A percentile compares a stretch with the other conserved stretches of the same genome.
Conservation (phyloP, 2,113 vertebrate genomes). For the Miniopterus natalensis region DNA sequence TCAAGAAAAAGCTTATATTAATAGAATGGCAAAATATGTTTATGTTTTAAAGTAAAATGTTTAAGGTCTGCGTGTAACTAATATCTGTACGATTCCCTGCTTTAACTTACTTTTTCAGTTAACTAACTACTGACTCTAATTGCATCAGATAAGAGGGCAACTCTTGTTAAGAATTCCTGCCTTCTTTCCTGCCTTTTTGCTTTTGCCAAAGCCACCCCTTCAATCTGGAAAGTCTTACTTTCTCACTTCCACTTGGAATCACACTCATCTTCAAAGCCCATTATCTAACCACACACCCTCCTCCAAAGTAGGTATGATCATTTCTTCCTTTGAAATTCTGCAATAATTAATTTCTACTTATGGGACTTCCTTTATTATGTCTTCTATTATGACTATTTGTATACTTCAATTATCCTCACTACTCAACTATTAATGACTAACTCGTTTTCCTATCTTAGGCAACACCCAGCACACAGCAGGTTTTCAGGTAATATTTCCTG, state of each 20-base stretch:
- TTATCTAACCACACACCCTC: neutral
- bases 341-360: conserved; percentile 45
- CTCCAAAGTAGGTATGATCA: conserved; percentile 30
- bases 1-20: conserved; percentile 6
- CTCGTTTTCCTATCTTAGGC: neutral
- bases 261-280: neutral
- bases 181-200: neutral
- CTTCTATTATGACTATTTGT: neutral
- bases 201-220: conserved; percentile 6
- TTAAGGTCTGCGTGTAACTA: neutral
- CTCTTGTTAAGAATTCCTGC: neutral
- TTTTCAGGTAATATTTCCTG: conserved; percentile 7
- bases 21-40: conserved; percentile 45
- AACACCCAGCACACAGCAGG: neutral
- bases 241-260: conserved; percentile 32
- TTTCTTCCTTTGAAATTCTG: conserved; percentile 42
- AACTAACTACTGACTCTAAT: conserved; percentile 20
- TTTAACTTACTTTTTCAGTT: conserved; percentile 53
- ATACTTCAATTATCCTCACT: neutral
- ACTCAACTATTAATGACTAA: conserved; percentile 7
- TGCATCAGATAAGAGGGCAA: neutral
- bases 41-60: conserved; percentile 40
- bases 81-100: neutral
- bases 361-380: conserved; percentile 15
- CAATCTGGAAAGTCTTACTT: conserved; percentile 11